A percentile compares a stretch with the other conserved stretches of the same genome.
phyloP scores from a whole-genome alignment of 2,113 vertebrate genomes.

The Leptobrachium leishanense region DNA sequence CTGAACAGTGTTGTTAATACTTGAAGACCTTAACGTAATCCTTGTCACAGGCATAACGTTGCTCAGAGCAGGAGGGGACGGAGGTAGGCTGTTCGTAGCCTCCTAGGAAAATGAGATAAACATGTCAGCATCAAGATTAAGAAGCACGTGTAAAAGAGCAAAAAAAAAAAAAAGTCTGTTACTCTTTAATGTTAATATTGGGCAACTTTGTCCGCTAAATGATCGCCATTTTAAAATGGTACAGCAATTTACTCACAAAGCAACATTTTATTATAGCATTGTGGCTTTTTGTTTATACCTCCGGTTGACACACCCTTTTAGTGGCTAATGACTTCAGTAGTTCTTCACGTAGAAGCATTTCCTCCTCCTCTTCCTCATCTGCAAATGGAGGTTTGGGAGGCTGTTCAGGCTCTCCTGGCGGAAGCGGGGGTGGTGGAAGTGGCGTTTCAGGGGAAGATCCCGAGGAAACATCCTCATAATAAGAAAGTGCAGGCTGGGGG shows the following conservation, averaged over 20 bases:
- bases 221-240: no score
- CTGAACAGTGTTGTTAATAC: slow-evolving; percentile 79
- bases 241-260: no score
- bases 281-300: slow-evolving; percentile 62
- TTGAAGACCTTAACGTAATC: slow-evolving; percentile 79
- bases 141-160: no score
- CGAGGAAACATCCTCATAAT: slow-evolving; percentile 65
- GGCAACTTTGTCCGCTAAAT: no score
- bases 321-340: slow-evolving; percentile 89
- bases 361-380: slow-evolving; percentile 96
- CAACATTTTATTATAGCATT: no score
- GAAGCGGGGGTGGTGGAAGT: slow-evolving; percentile 84
- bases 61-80: slow-evolving; percentile 73
- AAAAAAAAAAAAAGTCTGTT: no score
- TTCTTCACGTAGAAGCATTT: slow-evolving; percentile 95
- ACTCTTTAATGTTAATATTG: no score
- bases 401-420: slow-evolving; percentile 81
- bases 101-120: slow-evolving; percentile 62
- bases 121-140: no score
- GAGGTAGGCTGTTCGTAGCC: slow-evolving; percentile 74
- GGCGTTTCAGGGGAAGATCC: slow-evolving; percentile 61
- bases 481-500: slow-evolving; percentile 51
- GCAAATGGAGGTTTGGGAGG: slow-evolving; percentile 96
- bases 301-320: slow-evolving; percentile 78
- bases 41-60: slow-evolving; percentile 66